A percentile compares a stretch with the other conserved stretches of the same genome.
Evolutionary conservation across 1,140 invertebrate genomes (phyloP).

Genomic region (Chironomus tepperi): DNA sequence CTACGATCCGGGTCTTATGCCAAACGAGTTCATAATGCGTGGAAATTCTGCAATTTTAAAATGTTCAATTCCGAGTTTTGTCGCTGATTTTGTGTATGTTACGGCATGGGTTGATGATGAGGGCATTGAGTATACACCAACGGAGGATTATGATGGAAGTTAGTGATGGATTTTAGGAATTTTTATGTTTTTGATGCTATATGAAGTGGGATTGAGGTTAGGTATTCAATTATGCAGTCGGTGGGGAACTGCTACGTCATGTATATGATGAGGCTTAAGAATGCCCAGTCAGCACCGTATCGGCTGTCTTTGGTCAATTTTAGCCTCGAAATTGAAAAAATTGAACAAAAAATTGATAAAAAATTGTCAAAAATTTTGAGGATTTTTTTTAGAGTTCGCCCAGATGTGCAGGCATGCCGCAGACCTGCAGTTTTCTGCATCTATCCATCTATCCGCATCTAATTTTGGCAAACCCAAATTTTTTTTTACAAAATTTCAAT

Average conservation of each 20-base stretch:
- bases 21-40: constrained; percentile 64
- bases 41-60: constrained; percentile 71
- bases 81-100: constrained; percentile 70
- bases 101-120: constrained; percentile 63
- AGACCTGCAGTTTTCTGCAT: too few species aligned
- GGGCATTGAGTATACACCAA: constrained; percentile 48
- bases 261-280: too few species aligned
- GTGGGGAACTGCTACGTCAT: too few species aligned
- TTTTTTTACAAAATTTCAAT: constrained; percentile 23
- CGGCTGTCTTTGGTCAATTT: too few species aligned
- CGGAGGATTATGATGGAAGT: constrained; percentile 41
- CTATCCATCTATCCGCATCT: too few species aligned
- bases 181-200: not conserved
- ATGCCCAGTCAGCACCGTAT: too few species aligned
- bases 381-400: not conserved
- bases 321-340: too few species aligned
- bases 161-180: not conserved
- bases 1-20: constrained; percentile 67
- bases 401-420: too few species aligned
- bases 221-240: too few species aligned
- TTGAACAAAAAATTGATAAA: too few species aligned
- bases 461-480: too few species aligned
- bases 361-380: not conserved
- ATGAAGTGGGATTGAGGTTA: too few species aligned
- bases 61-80: constrained; percentile 71